Conservation (phyloP, 2,113 vertebrate genomes). For the Tetrax tetrax region DNA sequence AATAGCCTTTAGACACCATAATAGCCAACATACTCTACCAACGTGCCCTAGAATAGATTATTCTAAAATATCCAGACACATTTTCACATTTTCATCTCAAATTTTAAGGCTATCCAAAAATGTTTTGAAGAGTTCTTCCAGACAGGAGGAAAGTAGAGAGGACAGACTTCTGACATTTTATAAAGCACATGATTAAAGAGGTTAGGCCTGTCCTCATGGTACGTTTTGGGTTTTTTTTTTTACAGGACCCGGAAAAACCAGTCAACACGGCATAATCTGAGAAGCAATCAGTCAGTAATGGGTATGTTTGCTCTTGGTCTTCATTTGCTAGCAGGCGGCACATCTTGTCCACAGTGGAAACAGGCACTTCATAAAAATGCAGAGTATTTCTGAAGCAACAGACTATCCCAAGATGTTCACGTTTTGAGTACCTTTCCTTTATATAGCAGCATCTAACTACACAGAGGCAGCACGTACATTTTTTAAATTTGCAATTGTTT, state of each 20-base stretch:
- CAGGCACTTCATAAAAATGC: background rate
- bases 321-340: background rate
- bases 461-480: background rate
- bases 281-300: accelerated
- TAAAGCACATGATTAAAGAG: background rate
- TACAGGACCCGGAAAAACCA: background rate
- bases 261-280: background rate
- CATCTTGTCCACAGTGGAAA: background rate
- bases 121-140: background rate
- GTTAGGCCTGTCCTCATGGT: background rate
- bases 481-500: background rate
- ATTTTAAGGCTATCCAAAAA: background rate
- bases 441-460: background rate
- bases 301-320: background rate
- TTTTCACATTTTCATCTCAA: background rate
- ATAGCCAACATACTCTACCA: background rate
- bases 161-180: background rate
- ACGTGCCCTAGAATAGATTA: background rate
- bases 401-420: background rate
- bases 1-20: background rate
- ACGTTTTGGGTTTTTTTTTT: background rate
- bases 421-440: background rate
- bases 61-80: background rate
- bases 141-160: background rate
- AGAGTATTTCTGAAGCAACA: background rate